Conservation (phyloP, 2,888 invertebrate genomes). For the Lithophane socia region DNA sequence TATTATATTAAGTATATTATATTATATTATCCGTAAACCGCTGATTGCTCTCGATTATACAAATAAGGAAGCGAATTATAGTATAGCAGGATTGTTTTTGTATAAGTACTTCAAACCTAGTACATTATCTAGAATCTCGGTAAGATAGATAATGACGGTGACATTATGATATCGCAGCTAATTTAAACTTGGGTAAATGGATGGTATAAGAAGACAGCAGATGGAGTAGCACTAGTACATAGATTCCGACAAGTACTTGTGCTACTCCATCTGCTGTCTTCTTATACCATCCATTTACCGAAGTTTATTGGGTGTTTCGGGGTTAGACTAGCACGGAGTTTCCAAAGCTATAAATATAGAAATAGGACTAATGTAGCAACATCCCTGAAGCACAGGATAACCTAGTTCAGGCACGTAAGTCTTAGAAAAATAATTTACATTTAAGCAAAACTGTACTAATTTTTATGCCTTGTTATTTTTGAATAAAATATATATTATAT, state of each 20-base stretch:
- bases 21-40: conserved; percentile 5
- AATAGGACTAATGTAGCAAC: neutral
- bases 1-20: too few species aligned
- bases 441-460: too few species aligned
- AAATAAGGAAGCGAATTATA: conserved; percentile 8
- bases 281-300: too few species aligned
- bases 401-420: too few species aligned
- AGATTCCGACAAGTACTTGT: too few species aligned
- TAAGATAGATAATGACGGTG: neutral
- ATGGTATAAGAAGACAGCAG: neutral
- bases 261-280: too few species aligned
- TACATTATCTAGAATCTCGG: neutral
- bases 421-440: too few species aligned
- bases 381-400: too few species aligned
- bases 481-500: too few species aligned
- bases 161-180: neutral
- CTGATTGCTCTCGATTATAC: conserved; percentile 19
- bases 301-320: neutral
- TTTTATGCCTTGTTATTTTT: too few species aligned
- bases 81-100: neutral
- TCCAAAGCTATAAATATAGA: neutral
- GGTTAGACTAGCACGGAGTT: neutral
- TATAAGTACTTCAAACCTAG: too few species aligned
- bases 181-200: neutral
- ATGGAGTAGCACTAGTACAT: neutral